Conservation (phyloP, 1,140 invertebrate species). For the Magallana ariakensis region DNA sequence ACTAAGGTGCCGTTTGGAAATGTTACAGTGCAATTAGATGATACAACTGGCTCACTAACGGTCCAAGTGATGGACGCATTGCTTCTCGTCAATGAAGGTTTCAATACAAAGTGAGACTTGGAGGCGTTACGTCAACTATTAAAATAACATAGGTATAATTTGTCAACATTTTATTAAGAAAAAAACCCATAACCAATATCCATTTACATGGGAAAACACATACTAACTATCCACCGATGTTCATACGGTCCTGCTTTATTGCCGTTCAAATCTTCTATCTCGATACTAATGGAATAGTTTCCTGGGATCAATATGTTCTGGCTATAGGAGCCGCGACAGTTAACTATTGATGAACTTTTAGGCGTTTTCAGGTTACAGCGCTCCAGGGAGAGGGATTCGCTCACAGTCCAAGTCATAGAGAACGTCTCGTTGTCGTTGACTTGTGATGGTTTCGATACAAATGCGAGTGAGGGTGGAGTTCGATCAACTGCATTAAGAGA, state of each 20-base stretch:
- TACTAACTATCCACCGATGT: neutral
- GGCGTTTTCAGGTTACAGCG: neutral
- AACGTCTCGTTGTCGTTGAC: neutral
- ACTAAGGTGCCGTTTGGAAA: neutral
- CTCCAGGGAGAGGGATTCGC: neutral
- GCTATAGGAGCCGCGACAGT: neutral
- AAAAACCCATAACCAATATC: too few species aligned
- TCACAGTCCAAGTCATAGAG: slow-evolving; percentile 1
- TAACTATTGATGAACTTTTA: neutral
- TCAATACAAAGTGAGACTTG: neutral
- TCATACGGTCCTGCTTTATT: neutral
- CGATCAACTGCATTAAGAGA: too few species aligned
- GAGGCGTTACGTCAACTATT: neutral
- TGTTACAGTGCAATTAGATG: neutral
- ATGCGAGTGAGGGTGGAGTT: too few species aligned
- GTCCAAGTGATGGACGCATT: neutral
- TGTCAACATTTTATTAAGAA: neutral
- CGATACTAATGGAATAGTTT: neutral
- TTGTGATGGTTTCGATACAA: neutral
- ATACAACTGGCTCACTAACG: neutral
- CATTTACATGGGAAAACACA: neutral
- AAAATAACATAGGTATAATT: neutral
- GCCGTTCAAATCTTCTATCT: neutral
- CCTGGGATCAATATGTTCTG: too few species aligned
- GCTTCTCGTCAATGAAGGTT: neutral